Evolutionary conservation across 2,888 invertebrate genomes (phyloP), one percentile per base, ranked within the genome.

Genomic region (Spialia ferax): DNA sequence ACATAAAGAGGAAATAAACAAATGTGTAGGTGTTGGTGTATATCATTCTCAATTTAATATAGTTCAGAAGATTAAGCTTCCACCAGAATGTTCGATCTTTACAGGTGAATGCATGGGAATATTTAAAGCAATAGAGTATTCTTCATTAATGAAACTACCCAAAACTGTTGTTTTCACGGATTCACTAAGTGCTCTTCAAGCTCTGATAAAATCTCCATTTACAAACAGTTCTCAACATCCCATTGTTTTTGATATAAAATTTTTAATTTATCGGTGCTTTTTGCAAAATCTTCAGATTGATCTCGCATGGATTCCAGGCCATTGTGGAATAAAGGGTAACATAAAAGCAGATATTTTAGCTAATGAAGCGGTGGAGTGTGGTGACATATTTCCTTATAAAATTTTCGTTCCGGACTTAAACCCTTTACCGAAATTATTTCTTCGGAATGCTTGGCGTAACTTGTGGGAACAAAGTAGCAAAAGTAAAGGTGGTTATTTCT

Each of bases 71-170:
- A 52, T 70, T 73, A 72, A 70, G 66, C 67, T 70, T 65, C 68
- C 71, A 56, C 67, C 71, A 69, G 71, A 70, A 71, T 71, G 73
- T 68, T 69, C 67, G 60, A 70, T 69, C 2, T 52, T 56, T 18
- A 48, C 48, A 10, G 48, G 48, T 48, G 48, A 48, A 10, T 48
- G 48, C 11, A 11, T 48, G 18, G 48, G 48, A 3, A 48, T 48
- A 20, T 48, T 48, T 18, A 48, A 48, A 8, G 48, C 48, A 10
- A 3, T 48, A 4, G 48, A 48, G 5, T 48, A 48, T 10, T 48
- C 20, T 2, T 20, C 20, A 20, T 8, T 48, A 3, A 48, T 48
- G 48, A 48, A 48, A 48, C 20, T 48, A 20, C 10, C 48, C 5
- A 20, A 20, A 48, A 7, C 45, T 8, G 15, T 45, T 8, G 18